Base-by-base conservation (phyloP, 1,140 invertebrate species). In the Atta texana region DNA sequence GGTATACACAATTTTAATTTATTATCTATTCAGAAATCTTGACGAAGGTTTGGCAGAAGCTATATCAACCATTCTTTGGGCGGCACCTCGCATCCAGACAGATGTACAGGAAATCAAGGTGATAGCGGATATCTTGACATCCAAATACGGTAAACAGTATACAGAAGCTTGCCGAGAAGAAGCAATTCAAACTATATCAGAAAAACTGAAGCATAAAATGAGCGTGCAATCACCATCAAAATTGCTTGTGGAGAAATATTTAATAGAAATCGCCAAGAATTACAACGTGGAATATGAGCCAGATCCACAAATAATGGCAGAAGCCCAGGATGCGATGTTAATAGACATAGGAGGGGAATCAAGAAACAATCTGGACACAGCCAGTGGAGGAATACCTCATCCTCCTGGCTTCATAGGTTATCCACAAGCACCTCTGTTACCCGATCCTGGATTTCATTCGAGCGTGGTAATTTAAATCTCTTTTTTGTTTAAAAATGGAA, bases 1-100 rank as follows among this genome's bases (percentile, higher is more conserved):
- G 8, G 1, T 44, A 63, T 44, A 21, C 0, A 34, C 0, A 39
- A 18, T 39, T 72, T 6, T 1, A 34, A 72, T 34, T 21, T 68
- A 51, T 14, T 24, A 51, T 69, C 7, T 63, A 53, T 24, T 63
- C 0, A 98, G 97, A 94, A 98, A 98, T 87, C 93, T 99, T 5
- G 99, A 99, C 94, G 98, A 98, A 87, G 99, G 99, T 5, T 95
- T 99, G 39, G 97, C 98, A 44, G 99, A 99, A 96, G 98, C 99
- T 5, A 98, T 99, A 89, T 99, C 98, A 3, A 99, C 97, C 91
- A 95, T 99, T 14, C 97, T 99, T 82, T 99, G 99, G 99, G 98
- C 98, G 5, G 97, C 98, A 63, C 99, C 99, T 2, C 96, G 99
- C 55, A 95, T 98, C 89, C 97, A 98, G 92, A 97, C 97, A 85